Conservation (phyloP, 1,140 invertebrate genomes). For the Caenorhabditis elegans region WBcel235 BX284602.5:7739001-7739500, state of each 20-base stretch:
- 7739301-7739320: slow-evolving; percentile 5
- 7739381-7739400: not conserved
- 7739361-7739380: slow-evolving; percentile 11
- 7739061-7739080: not conserved
- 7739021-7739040: slow-evolving; percentile 4
- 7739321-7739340: not conserved
- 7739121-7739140: not conserved
- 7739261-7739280: not conserved
- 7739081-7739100: not conserved
- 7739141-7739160: not conserved
- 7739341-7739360: not conserved
- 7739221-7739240: not conserved
- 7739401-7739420: not conserved
- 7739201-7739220: not conserved
- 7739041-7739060: not conserved
- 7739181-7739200: not conserved
- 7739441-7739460: not conserved
- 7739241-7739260: not conserved
- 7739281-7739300: slow-evolving; percentile 17
- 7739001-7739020: not conserved
- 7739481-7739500: not conserved
- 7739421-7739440: not conserved
- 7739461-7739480: not conserved
- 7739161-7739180: not conserved
- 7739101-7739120: not conserved